Percentiles rank a stretch among this genome's conserved stretches.
Conservation (phyloP, 2,888 invertebrate genomes). For the Polylopha cassiicola region DNA sequence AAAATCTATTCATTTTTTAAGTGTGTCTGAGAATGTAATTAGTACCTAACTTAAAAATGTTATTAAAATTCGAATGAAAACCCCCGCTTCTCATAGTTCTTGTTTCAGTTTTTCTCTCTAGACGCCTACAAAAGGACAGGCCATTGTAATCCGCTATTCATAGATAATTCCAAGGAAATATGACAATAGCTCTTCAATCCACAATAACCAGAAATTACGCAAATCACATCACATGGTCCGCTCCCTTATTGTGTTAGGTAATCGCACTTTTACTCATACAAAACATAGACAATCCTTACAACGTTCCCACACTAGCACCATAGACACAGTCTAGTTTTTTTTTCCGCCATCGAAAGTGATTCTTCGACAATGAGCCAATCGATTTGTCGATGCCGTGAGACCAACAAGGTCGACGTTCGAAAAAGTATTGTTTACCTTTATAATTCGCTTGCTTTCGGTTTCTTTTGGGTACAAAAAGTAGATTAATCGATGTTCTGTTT, state of each 20-base stretch:
- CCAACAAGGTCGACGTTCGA: slow-evolving; percentile 14
- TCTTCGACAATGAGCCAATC: background rate
- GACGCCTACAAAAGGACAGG: no score
- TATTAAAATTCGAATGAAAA: no score
- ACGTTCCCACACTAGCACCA: slow-evolving; percentile 14
- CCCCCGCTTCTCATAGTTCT: no score
- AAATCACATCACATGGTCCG: slow-evolving; percentile 17
- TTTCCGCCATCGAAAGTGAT: slow-evolving; percentile 16
- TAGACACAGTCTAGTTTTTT: slow-evolving; percentile 10
- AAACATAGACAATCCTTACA: slow-evolving; percentile 22
- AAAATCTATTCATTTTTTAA: no score
- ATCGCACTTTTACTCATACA: slow-evolving; percentile 25
- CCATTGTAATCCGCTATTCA: no score
- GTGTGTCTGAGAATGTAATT: no score
- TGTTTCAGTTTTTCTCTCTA: no score
- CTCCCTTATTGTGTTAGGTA: slow-evolving; percentile 22
- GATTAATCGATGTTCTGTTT: no score
- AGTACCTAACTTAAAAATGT: no score
- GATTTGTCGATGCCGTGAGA: slow-evolving; percentile 14
- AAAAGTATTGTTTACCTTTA: slow-evolving; percentile 10
- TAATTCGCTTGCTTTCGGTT: no score
- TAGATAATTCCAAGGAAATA: no score
- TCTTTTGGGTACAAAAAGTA: no score
- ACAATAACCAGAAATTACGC: slow-evolving; percentile 23
- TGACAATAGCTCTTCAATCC: slow-evolving; percentile 11